A percentile compares a stretch with the other conserved stretches of the same genome.
Evolutionary conservation across 1,140 invertebrate genomes (phyloP).

Genomic region (Holotrichia oblita): DNA sequence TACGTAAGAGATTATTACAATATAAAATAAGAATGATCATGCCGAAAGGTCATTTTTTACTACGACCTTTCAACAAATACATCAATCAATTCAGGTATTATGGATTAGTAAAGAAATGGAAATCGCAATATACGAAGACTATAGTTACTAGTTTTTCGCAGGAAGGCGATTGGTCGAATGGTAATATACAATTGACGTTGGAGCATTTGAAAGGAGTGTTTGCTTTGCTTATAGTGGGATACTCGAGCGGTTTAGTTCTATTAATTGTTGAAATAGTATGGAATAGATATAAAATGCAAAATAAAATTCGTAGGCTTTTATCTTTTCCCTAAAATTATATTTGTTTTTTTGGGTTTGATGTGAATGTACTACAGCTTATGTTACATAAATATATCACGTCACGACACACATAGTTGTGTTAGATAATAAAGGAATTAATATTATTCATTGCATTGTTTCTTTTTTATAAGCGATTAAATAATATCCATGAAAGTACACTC

Average conservation of each 20-base stretch:
- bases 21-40: neutral
- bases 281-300: conserved; percentile 27
- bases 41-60: neutral
- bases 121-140: neutral
- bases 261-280: conserved; percentile 20
- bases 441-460: too few relatives aligned
- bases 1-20: neutral
- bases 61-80: neutral
- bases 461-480: too few relatives aligned
- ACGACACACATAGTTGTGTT: too few relatives aligned
- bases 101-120: neutral
- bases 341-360: too few relatives aligned
- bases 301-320: neutral
- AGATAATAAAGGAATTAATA: too few relatives aligned
- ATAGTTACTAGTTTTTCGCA: neutral
- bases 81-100: neutral
- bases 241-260: conserved; percentile 31
- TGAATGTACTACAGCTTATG: neutral
- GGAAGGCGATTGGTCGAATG: neutral
- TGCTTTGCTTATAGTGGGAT: neutral
- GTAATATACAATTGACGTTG: neutral
- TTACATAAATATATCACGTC: too few relatives aligned
- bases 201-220: conserved; percentile 25
- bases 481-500: too few relatives aligned
- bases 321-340: neutral